Base-by-base conservation (phyloP, 2,888 invertebrate species). In the Mythimna lalbum region DNA sequence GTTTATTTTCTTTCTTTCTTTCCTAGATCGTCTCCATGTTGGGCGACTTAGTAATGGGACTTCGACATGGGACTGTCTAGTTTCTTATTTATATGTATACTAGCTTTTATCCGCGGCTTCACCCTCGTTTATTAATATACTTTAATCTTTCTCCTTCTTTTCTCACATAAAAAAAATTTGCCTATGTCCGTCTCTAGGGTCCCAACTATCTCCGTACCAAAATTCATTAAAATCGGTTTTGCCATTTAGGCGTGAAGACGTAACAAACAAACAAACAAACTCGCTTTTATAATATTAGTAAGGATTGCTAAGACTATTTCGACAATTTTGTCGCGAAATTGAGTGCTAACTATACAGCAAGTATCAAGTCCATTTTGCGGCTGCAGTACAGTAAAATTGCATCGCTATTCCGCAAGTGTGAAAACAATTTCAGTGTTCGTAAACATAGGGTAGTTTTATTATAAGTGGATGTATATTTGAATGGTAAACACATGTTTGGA, bases 1-100 rank as follows among this genome's bases (percentile, higher is more conserved):
- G 56, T 78, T 78, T 55, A 61, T 49, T 69, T 82, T 17, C 17
- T 43, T 43, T 43, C 43, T 43, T 73, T 21, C 62, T 62, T 71
- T 47, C 39, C 21, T n/a, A 47, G 36, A 33, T 39, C 56, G 47
- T 49, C 14, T 61, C 10, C 23, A 47, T 55, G 57, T 50, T 76
- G 47, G 23, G 36, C 2, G 43, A 50, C 56, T 56, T 56, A 63
- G 62, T 55, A 59, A 49, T n/a, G 50, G 21, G 57, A 55, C n/a
- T 55, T 31, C 6, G 19, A 50, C 21, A 33, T 23, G 31, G 4
- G 36, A 19, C 31, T 27, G 9, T 75, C 9, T 49, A 31, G 19
- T 23, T 10, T 23, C 9, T 21, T 63, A 64, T 61, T 73, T 56
- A 9, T 43, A 50, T 60, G 3, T 56, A 63, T 55, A 63, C 4